A percentile compares a stretch with the other conserved stretches of the same genome.
Evolutionary conservation across 2,888 invertebrate genomes (phyloP).

Genomic region (Catocala sponsa): DNA sequence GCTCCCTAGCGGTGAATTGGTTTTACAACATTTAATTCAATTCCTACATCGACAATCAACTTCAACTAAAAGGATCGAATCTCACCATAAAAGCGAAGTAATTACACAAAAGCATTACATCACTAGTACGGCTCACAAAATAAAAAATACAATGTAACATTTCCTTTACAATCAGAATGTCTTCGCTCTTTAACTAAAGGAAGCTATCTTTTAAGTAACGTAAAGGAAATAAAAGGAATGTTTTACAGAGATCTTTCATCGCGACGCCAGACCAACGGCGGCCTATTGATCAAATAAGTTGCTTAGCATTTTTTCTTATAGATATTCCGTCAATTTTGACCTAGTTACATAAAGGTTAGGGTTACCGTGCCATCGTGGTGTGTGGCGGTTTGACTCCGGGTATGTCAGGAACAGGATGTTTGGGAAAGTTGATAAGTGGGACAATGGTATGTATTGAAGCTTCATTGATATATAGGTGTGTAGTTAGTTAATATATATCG

Average conservation of each 20-base stretch:
- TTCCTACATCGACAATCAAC: too few relatives aligned
- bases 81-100: too few relatives aligned
- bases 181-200: too few relatives aligned
- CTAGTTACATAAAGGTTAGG: slow-evolving; percentile 10
- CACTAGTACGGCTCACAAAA: too few relatives aligned
- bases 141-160: too few relatives aligned
- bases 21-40: too few relatives aligned
- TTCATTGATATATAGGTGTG: too few relatives aligned
- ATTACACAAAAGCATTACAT: too few relatives aligned
- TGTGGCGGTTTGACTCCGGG: slow-evolving; percentile 16
- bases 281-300: slow-evolving; percentile 35
- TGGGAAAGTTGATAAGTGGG: slow-evolving; percentile 7
- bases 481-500: too few relatives aligned
- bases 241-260: slow-evolving; percentile 13
- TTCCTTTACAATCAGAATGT: too few relatives aligned
- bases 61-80: too few relatives aligned
- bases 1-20: too few relatives aligned
- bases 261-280: slow-evolving; percentile 19
- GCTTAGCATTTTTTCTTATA: slow-evolving; percentile 19
- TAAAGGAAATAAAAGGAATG: slow-evolving; percentile 18
- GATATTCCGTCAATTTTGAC: slow-evolving; percentile 26
- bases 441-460: slow-evolving; percentile 11
- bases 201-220: slow-evolving; percentile 2
- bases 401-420: slow-evolving; percentile 10
- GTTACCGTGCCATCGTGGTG: slow-evolving; percentile 14